Percentiles rank a stretch among this genome's conserved stretches.
Conservation (phyloP, 2,113 vertebrate genomes). For the Microtus richardsoni region DNA sequence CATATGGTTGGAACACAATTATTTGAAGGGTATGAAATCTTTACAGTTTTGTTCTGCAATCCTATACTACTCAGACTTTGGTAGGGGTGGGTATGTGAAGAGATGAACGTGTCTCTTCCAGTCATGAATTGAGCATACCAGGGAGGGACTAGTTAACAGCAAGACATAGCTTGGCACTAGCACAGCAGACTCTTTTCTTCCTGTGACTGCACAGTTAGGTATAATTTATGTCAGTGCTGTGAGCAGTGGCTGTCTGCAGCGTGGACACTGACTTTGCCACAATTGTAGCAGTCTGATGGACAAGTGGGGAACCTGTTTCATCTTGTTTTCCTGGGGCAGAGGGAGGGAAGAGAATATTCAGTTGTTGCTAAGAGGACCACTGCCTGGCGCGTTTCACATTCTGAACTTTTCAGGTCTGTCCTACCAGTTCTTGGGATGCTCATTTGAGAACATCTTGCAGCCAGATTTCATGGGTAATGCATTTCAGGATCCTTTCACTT, state of each 20-base stretch:
- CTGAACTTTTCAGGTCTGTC: not conserved
- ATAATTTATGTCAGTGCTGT: conserved; percentile 62
- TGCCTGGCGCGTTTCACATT: not conserved
- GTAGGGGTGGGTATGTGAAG: not conserved
- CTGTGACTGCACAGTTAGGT: conserved; percentile 34
- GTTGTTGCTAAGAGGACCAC: conserved; percentile 15
- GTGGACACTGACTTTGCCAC: not conserved
- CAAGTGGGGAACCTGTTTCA: conserved; percentile 26
- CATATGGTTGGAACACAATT: not conserved
- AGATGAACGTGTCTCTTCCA: not conserved
- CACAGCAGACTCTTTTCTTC: conserved; percentile 27
- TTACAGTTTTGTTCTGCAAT: conserved; percentile 9
- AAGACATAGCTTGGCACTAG: not conserved
- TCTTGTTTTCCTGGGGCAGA: not conserved
- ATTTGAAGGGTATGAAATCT: not conserved
- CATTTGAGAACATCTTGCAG: conserved; percentile 6
- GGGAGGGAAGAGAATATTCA: conserved; percentile 20
- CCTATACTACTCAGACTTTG: not conserved
- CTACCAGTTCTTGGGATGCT: conserved; percentile 56
- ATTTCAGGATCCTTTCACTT: conserved; percentile 71
- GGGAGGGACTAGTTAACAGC: not conserved
- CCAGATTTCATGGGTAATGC: conserved; percentile 59
- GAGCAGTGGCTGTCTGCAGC: conserved; percentile 26
- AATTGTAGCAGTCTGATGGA: conserved; percentile 12
- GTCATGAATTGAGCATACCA: not conserved